These are phyloP conservation scores for Pollenia labialis DNA, from an alignment of 2,888 invertebrate species.

Conservation along the genomic window DNA sequence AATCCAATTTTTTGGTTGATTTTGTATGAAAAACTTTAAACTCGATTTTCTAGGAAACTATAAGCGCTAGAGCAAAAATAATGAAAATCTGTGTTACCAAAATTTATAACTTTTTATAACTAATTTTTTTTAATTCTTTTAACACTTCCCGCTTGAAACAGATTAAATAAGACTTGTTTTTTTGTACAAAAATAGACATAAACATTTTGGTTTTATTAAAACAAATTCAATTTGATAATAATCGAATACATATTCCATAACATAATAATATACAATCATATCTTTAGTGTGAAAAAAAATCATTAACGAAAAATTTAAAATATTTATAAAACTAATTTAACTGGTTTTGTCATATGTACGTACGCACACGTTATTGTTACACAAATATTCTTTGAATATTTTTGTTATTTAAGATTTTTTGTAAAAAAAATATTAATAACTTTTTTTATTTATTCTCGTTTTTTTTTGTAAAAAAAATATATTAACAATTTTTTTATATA, in stretches of 20 bases:
- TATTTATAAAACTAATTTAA: slow-evolving; percentile 6
- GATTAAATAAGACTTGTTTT: slow-evolving; percentile 20
- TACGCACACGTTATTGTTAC: not conserved
- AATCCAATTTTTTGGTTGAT: no score
- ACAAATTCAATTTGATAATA: slow-evolving; percentile 6
- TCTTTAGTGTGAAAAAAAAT: slow-evolving; percentile 39
- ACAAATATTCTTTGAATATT: not conserved
- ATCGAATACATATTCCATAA: slow-evolving; percentile 7
- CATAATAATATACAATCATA: not conserved
- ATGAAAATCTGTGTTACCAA: no score
- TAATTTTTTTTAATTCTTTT: not conserved
- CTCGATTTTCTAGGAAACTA: no score
- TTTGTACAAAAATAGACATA: slow-evolving; percentile 6
- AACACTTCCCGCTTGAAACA: not conserved
- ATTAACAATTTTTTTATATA: not conserved
- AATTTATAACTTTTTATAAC: not conserved
- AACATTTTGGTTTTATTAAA: slow-evolving; percentile 46
- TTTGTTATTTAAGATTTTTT: slow-evolving; percentile 4
- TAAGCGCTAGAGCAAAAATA: no score
- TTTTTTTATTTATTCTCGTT: not conserved
- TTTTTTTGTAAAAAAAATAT: slow-evolving; percentile 19
- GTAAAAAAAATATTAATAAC: not conserved
- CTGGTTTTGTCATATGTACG: not conserved
- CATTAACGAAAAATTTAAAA: slow-evolving; percentile 24
- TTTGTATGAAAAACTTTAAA: no score